Evolutionary conservation across 2,113 vertebrate genomes (phyloP).

Genomic region (Terrapene triunguis): DNA sequence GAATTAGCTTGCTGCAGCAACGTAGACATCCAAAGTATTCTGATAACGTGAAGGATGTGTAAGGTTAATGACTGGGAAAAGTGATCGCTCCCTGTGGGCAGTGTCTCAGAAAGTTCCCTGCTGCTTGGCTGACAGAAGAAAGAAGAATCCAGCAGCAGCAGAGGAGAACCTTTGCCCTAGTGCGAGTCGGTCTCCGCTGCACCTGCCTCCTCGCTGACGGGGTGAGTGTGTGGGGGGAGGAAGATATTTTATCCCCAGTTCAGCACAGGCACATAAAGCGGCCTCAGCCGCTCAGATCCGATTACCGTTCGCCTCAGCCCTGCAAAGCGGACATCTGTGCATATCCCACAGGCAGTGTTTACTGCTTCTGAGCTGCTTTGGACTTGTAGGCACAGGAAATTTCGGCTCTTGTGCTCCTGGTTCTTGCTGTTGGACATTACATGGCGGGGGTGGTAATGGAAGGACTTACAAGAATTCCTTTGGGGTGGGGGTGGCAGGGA

Average conservation of each 20-base stretch:
- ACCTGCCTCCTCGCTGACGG: background rate
- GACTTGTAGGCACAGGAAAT: background rate
- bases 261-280: background rate
- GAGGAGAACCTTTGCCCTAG: background rate
- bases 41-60: conserved; percentile 63
- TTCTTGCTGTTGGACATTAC: background rate
- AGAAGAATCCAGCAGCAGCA: conserved; percentile 25
- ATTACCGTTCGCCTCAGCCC: background rate
- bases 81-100: conserved; percentile 70
- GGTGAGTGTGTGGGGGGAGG: background rate
- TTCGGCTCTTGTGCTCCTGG: accelerated
- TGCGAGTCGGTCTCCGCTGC: background rate
- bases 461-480: accelerated
- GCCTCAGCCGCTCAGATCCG: background rate
- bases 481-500: background rate
- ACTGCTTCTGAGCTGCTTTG: background rate
- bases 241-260: background rate
- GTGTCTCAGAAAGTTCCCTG: conserved; percentile 65
- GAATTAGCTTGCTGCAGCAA: conserved; percentile 62
- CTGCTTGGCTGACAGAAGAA: conserved; percentile 71
- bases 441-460: accelerated
- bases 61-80: conserved; percentile 77
- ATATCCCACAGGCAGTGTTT: background rate
- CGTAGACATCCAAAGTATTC: conserved; percentile 51
- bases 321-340: background rate